phyloP scores from a whole-genome alignment of 1,140 invertebrate genomes.

The Aradophagus sp. region DNA sequence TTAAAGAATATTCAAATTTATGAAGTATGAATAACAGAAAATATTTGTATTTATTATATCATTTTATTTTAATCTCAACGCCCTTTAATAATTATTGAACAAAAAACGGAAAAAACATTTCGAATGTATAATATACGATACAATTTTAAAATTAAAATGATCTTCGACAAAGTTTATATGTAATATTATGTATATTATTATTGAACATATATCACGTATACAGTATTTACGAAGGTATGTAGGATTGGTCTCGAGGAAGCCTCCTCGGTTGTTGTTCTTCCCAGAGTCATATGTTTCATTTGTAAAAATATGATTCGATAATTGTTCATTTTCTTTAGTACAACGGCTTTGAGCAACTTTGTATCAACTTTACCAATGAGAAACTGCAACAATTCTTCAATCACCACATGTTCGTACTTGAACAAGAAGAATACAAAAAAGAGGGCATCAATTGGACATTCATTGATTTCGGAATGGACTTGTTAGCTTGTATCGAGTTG shows the following conservation, averaged over 20 bases:
- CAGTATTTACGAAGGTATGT: conserved; percentile 19
- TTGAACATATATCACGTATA: conserved; percentile 18
- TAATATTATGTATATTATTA: background rate
- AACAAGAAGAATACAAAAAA: conserved; percentile 97
- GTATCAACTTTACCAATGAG: conserved; percentile 99
- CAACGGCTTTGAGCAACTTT: conserved; percentile 98
- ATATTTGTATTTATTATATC: too few relatives aligned
- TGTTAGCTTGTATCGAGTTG: conserved; percentile 96
- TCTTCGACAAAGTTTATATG: too few relatives aligned
- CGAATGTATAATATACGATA: too few relatives aligned
- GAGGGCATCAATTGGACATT: conserved; percentile 96
- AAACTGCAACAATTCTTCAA: conserved; percentile 99
- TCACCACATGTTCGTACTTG: conserved; percentile 98
- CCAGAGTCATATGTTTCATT: conserved; percentile 9
- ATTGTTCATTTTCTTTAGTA: conserved; percentile 77
- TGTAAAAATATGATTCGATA: conserved; percentile 27
- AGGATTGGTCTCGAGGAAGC: conserved; percentile 14
- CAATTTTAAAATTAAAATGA: too few relatives aligned
- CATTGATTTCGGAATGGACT: conserved; percentile 98
- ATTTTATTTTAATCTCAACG: too few relatives aligned
- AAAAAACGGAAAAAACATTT: too few relatives aligned
- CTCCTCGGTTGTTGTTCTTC: conserved; percentile 4
- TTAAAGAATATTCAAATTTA: too few relatives aligned
- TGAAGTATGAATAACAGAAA: too few relatives aligned
- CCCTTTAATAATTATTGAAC: too few relatives aligned